Evolutionary conservation across 1,140 invertebrate genomes (phyloP).

Genomic region (Megalonaias nervosa): DNA sequence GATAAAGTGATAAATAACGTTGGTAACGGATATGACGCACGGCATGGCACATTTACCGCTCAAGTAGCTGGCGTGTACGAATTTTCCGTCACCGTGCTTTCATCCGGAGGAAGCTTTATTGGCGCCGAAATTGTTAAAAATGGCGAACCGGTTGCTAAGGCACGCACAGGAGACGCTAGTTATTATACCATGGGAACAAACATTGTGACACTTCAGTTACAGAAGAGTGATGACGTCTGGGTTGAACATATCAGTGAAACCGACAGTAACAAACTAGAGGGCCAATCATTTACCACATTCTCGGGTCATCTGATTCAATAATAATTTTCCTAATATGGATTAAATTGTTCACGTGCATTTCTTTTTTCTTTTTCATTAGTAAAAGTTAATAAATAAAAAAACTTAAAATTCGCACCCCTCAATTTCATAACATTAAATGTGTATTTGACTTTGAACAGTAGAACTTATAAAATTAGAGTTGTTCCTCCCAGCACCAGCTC

Average conservation of each 20-base stretch:
- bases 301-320: constrained; percentile 18
- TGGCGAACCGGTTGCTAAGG: constrained; percentile 14
- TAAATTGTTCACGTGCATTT: not conserved
- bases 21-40: constrained; percentile 14
- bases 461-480: too few species aligned
- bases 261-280: constrained; percentile 24
- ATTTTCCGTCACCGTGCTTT: constrained; percentile 13
- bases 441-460: too few species aligned
- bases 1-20: constrained; percentile 19
- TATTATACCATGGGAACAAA: constrained; percentile 33
- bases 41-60: constrained; percentile 27
- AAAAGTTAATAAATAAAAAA: too few species aligned
- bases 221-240: constrained; percentile 26
- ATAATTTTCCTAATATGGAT: not conserved
- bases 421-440: too few species aligned
- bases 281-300: constrained; percentile 15
- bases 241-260: constrained; percentile 12
- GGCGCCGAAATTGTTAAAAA: constrained; percentile 21
- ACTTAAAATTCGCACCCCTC: too few species aligned
- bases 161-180: constrained; percentile 8
- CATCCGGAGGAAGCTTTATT: not conserved
- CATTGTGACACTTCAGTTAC: constrained; percentile 14
- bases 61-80: constrained; percentile 21
- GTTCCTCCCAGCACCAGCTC: too few species aligned
- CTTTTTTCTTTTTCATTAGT: too few species aligned